Percentiles rank a stretch among this genome's conserved stretches.
These are phyloP conservation scores for Anadara kagoshimensis DNA, from an alignment of 1,140 invertebrate species.

Conservation along the genomic window DNA sequence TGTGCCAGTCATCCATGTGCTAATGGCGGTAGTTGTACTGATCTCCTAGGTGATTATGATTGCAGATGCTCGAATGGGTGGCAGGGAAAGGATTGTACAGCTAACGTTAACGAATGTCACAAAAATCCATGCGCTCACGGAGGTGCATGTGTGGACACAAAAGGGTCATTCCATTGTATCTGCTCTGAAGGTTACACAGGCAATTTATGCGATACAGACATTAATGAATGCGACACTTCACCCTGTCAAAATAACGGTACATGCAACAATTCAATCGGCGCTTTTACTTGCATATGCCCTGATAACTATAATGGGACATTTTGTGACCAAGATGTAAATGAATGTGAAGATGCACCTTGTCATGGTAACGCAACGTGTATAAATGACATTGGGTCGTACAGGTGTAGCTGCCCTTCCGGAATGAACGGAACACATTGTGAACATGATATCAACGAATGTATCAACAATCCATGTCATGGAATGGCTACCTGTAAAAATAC, in stretches of 20 bases:
- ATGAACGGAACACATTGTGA: constrained; percentile 81
- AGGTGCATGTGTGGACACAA: background rate
- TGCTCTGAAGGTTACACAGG: constrained; percentile 12
- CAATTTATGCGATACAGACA: background rate
- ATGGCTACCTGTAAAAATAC: constrained; percentile 82
- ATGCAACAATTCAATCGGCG: constrained; percentile 29
- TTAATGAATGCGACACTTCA: constrained; percentile 20
- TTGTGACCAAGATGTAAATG: constrained; percentile 32
- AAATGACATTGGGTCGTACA: constrained; percentile 56
- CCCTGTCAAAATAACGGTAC: constrained; percentile 37
- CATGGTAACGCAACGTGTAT: constrained; percentile 88
- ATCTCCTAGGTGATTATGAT: no score
- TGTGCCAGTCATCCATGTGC: no score
- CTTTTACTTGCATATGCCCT: constrained; percentile 20
- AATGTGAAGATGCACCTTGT: constrained; percentile 82
- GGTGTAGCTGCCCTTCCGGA: constrained; percentile 92
- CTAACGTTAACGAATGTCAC: no score
- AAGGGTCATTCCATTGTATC: background rate
- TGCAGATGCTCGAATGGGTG: no score
- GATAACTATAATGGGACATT: constrained; percentile 7
- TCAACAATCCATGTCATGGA: constrained; percentile 84
- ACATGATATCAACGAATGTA: constrained; percentile 82
- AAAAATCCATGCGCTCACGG: no score
- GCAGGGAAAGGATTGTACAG: no score
- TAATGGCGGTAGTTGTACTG: no score